phyloP scores from a whole-genome alignment of 1,140 invertebrate species.

The Lordiphosa stackelbergi region DNA sequence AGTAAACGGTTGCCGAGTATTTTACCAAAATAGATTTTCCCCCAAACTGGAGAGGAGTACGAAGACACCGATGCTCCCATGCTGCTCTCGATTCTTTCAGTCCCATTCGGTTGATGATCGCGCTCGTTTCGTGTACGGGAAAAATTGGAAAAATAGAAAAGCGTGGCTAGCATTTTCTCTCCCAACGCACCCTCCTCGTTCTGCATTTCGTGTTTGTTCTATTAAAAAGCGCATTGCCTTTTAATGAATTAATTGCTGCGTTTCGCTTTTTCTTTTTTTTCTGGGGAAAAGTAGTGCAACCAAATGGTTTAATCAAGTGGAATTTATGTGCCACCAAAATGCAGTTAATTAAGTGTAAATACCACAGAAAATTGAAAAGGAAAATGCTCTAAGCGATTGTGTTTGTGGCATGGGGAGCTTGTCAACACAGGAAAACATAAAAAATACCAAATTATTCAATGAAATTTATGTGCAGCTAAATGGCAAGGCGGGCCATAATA shows the following conservation, averaged over 20 bases:
- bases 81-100: conserved; percentile 8
- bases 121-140: conserved; percentile 27
- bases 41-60: conserved; percentile 22
- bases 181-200: not conserved
- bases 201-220: conserved; percentile 33
- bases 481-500: conserved; percentile 47
- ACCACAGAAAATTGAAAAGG: conserved; percentile 22
- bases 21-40: conserved; percentile 59
- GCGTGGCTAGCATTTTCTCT: conserved; percentile 40
- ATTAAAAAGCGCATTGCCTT: conserved; percentile 50
- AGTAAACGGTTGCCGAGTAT: conserved; percentile 58
- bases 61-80: conserved; percentile 15
- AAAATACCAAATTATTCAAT: conserved; percentile 38
- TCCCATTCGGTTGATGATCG: conserved; percentile 55
- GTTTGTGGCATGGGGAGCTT: conserved; percentile 1
- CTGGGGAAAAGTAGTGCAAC: conserved; percentile 49
- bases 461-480: conserved; percentile 54
- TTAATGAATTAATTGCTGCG: conserved; percentile 69
- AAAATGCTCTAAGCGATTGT: conserved; percentile 8
- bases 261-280: conserved; percentile 19
- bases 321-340: conserved; percentile 68
- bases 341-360: conserved; percentile 74
- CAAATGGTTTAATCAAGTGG: conserved; percentile 74
- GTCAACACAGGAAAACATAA: conserved; percentile 27
- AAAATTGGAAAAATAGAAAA: conserved; percentile 51